These are phyloP conservation scores for Nemotelus nigrinus DNA, from an alignment of 2,888 invertebrate species.

Conservation along the genomic window DNA sequence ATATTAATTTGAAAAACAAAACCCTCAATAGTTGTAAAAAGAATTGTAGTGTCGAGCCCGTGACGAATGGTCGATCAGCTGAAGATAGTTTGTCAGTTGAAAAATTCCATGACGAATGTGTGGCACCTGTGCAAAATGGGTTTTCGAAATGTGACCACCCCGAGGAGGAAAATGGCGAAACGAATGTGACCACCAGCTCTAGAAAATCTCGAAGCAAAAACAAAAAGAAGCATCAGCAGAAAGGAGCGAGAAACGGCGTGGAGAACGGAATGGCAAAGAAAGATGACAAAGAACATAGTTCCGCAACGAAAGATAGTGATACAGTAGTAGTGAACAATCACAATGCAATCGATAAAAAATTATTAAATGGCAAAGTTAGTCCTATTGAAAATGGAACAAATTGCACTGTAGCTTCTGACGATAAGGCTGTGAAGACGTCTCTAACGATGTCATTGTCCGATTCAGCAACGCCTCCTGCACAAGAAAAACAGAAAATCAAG, in stretches of 20 bases:
- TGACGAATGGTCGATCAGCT: not conserved
- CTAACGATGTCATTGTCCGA: no score
- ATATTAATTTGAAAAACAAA: not conserved
- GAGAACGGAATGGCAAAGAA: slow-evolving; percentile 19
- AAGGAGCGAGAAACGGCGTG: not conserved
- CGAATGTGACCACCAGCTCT: not conserved
- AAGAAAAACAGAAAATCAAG: no score
- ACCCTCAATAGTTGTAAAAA: not conserved
- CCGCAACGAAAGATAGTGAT: slow-evolving; percentile 5
- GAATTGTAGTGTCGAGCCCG: not conserved
- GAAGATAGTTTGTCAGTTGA: slow-evolving; percentile 37
- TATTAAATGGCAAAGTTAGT: not conserved
- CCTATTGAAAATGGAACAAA: slow-evolving; percentile 2
- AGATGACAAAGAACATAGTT: not conserved
- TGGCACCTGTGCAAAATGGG: slow-evolving; percentile 48
- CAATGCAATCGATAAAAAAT: slow-evolving; percentile 2
- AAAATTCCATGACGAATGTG: slow-evolving; percentile 41
- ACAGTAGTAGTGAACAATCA: slow-evolving; percentile 19
- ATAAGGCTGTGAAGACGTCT: not conserved
- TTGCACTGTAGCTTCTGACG: not conserved
- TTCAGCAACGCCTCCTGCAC: no score
- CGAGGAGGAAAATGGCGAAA: slow-evolving; percentile 20
- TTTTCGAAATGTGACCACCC: slow-evolving; percentile 34
- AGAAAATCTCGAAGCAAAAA: slow-evolving; percentile 29
- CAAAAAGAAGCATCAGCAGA: slow-evolving; percentile 24